Percentiles rank a stretch among this genome's conserved stretches.
These are phyloP conservation scores for Rhadinocentrus ornatus DNA, from an alignment of 2,797 vertebrate genomes.

Conservation along the genomic window DNA sequence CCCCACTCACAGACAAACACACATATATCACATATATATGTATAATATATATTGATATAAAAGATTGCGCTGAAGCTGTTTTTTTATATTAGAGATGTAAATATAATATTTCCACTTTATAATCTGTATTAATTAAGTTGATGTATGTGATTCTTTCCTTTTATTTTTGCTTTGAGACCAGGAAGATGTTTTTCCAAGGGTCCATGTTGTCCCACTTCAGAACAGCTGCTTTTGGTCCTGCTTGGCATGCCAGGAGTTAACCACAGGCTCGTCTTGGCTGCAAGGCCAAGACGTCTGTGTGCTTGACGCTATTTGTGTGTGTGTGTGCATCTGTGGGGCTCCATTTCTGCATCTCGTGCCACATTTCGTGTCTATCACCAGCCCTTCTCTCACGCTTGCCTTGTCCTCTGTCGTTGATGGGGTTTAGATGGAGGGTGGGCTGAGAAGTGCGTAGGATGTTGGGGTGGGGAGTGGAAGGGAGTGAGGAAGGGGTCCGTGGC, in stretches of 20 bases:
- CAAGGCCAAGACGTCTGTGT: constrained; percentile 64
- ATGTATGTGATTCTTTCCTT: constrained; percentile 1
- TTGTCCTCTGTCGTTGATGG: constrained; percentile 73
- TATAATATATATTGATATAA: constrained; percentile 61
- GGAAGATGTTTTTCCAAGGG: constrained; percentile 50
- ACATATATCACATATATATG: constrained; percentile 17
- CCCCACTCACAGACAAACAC: constrained; percentile 82
- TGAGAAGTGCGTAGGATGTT: constrained; percentile 40
- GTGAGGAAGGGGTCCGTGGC: constrained; percentile 43
- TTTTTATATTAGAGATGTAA: background rate
- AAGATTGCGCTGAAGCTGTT: background rate
- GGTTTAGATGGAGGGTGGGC: constrained; percentile 56
- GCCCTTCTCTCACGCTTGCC: constrained; percentile 86
- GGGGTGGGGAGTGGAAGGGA: constrained; percentile 1
- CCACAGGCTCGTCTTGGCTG: constrained; percentile 65
- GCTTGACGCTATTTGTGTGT: constrained; percentile 46
- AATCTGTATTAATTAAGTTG: background rate
- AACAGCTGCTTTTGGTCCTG: constrained; percentile 74
- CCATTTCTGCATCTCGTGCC: constrained; percentile 78
- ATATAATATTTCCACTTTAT: background rate
- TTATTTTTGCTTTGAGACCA: constrained; percentile 45
- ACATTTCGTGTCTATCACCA: constrained; percentile 84
- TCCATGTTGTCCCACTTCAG: constrained; percentile 56
- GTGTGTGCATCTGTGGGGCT: constrained; percentile 62
- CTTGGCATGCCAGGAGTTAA: constrained; percentile 74